A percentile compares a stretch with the other conserved stretches of the same genome.
Evolutionary conservation across 92 coral and sea anemone genomes (phyloP).

Genomic region (Phenganax stokvisi): DNA sequence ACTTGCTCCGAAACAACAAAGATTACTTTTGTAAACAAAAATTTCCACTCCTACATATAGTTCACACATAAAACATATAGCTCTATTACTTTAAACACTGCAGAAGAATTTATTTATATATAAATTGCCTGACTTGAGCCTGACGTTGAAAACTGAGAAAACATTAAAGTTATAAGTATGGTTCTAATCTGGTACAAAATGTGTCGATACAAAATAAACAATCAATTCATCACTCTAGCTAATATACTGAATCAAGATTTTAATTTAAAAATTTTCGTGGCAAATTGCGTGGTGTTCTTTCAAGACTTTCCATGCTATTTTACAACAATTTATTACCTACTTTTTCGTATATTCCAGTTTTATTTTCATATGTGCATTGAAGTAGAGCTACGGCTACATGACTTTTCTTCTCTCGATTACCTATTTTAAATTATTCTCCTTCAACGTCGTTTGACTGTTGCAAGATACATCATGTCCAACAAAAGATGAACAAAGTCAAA

Average conservation of each 20-base stretch:
- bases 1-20: not conserved
- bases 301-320: not conserved
- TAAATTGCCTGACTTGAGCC: not conserved
- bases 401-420: too few species aligned
- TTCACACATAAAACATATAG: not conserved
- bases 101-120: not conserved
- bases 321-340: not conserved
- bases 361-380: not conserved
- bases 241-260: slow-evolving; percentile 1
- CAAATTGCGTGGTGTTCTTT: not conserved
- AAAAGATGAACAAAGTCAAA: too few species aligned
- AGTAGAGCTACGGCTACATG: too few species aligned
- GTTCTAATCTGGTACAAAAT: not conserved
- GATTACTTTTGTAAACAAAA: not conserved
- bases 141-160: too few species aligned
- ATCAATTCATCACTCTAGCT: not conserved
- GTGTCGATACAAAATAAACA: slow-evolving; percentile 5
- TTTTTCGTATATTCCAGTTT: not conserved
- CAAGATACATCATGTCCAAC: too few species aligned
- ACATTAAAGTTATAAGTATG: too few species aligned
- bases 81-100: not conserved
- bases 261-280: not conserved
- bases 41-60: not conserved
- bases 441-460: too few species aligned
- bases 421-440: too few species aligned